Base-by-base conservation (phyloP, 2,888 invertebrate species). In the Coecobrya sp. region DNA sequence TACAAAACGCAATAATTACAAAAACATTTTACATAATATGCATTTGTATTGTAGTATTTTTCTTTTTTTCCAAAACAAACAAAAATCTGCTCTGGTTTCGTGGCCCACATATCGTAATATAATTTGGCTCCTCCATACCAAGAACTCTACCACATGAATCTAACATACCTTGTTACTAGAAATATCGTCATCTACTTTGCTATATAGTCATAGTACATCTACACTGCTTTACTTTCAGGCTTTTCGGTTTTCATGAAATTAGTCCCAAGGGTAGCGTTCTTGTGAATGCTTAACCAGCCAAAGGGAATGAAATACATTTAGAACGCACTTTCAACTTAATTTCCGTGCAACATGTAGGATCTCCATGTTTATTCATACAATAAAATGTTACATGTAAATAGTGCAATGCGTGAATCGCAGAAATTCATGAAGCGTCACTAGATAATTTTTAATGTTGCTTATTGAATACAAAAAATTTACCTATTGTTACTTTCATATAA, bases 181-280 rank as follows among this genome's bases (percentile, higher is more conserved):
- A n/a, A 49, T 36, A 49, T 49, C 49, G 13, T 49, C 55, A 55
- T 55, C 0, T 19, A 55, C 19, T 52, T 13, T 52, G 16, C 52
- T 13, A 52, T 59, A 59, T 22, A 59, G 8, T 5, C 25, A 19
- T 62, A 16, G 25, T 62, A 1, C 62, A 62, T 62, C 16, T 59
- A 10, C 22, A 1, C 25, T 8, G 62, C 11, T 13, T 25, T 27
- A 62, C 0, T 7, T 27, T 55, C 19, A 25, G 27, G 84, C 62
- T 16, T 85, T 85, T 85, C 11, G 68, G 68, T 85, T 85, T 49
- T 16, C 52, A 36, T 65, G 91, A 93, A 90, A 93, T 93, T 91
- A 92, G 93, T 93, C 93, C 93, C 93, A 25, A 70, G 93, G 88
- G 93, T 89, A 89, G 59, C 90, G 81, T 91, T 92, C 65, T 36